These are phyloP conservation scores for Campylomormyrus tamandua DNA, from an alignment of 2,113 vertebrate species.

Conservation along the genomic window DNA sequence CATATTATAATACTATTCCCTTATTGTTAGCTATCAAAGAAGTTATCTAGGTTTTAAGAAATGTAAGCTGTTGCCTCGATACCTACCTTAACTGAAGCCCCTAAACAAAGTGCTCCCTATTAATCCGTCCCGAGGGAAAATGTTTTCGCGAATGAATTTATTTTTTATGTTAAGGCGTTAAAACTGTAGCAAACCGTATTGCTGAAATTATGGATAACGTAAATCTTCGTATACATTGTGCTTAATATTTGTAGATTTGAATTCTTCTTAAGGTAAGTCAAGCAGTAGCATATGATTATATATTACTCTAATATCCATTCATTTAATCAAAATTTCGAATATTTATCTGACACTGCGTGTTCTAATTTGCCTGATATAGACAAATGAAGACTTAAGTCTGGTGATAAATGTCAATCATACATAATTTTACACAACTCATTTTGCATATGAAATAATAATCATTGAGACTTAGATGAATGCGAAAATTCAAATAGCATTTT, in stretches of 20 bases:
- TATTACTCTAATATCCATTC: not conserved
- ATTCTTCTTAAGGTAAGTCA: not conserved
- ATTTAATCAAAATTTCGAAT: not conserved
- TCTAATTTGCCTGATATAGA: not conserved
- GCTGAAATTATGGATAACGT: not conserved
- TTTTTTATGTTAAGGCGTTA: not conserved
- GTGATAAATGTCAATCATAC: not conserved
- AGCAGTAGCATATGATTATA: not conserved
- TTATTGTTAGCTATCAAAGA: not conserved
- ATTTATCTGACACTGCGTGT: not conserved
- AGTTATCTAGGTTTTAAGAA: not conserved
- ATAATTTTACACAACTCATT: not conserved
- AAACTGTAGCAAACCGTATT: not conserved
- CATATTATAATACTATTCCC: not conserved
- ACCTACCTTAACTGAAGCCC: not conserved
- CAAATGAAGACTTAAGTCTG: not conserved
- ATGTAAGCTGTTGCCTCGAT: not conserved
- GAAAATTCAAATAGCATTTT: not conserved
- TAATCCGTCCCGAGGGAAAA: not conserved
- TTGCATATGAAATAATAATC: not conserved
- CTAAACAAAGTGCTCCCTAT: not conserved
- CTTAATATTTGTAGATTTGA: not conserved
- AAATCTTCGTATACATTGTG: not conserved
- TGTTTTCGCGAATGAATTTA: not conserved
- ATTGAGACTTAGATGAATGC: not conserved